Base-by-base conservation (phyloP, 1,140 invertebrate species). In the Drosophila eugracilis region DNA sequence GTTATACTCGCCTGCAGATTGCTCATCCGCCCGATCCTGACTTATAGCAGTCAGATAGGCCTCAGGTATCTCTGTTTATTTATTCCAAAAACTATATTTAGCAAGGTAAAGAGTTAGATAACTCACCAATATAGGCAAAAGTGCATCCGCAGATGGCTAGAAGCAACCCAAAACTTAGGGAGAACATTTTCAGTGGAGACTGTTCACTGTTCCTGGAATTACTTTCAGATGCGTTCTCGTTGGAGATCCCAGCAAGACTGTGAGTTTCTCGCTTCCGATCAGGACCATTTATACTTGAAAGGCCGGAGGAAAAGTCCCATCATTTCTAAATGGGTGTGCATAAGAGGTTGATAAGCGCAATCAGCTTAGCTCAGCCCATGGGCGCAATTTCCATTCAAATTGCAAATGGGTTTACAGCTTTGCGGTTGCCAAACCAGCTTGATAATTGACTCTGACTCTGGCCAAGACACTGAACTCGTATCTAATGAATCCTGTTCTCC, bases 311-410 rank as follows among this genome's bases (percentile, higher is more conserved):
- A 24, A 24, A 44, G 12, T 36, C 26, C 45, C 26, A 41, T 41
- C 47, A 53, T 48, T 75, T 71, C 14, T 42, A 36, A 47, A 30
- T 48, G 34, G 37, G 59, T 53, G 50, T 59, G 34, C 24, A 60
- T 66, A 74, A 53, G 66, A 57, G 60, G 12, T 45, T 66, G 63
- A 67, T 67, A 67, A 67, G 28, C 37, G 42, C 28, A 67, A 67
- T 66, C 49, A 39, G 41, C 49, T 19, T 36, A 44, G 59, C 48
- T 41, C 49, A 71, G 47, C 45, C 55, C 28, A 10, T 62, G 47
- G 52, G 52, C 37, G 34, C 41, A 70, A 83, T 83, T 83, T 76
- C 70, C 81, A 88, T 80, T 28, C 54, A 62, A 69, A 63, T 75
- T 57, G 60, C 75, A 53, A 73, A 19, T 59, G 21, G 55, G 37